Base-by-base conservation (phyloP, 2,797 vertebrate species). In the Atherinosoma microstoma region DNA sequence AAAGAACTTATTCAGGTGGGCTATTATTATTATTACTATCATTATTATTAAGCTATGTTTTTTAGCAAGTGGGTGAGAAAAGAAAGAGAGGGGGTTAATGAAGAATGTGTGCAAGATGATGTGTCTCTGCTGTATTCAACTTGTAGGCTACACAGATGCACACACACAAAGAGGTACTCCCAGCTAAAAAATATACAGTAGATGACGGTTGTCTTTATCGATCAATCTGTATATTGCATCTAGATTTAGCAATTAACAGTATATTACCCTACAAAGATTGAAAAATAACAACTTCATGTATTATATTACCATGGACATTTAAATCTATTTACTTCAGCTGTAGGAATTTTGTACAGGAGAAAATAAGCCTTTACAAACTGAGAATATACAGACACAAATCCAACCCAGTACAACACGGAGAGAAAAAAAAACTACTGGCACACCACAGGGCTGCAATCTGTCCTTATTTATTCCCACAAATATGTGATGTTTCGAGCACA, bases 11-110 rank as follows among this genome's bases (percentile, higher is more conserved):
- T 76, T 84, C 62, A 64, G 59, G 32, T 71, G 67, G 54, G 30
- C 78, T 70, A 73, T 77, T 75, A 64, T 56, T 73, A 74, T 77
- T 76, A 64, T 58, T 40, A 27, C 24, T 40, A 40, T 40, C 13
- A 40, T 40, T 40, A 40, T 40, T 40, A 10, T 27, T 27, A 27
- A 27, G 62, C 45, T 69, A 5, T 22, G 42, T 60, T 81, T 76
- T 82, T 64, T 67, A 35, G 42, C 27, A 75, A 35, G 49, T 53
- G 75, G 58, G 64, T 53, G 66, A 64, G 76, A 64, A 70, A 47
- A 73, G 29, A 84, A 72, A 73, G 18, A 11, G 47, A 64, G 58
- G 29, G 27, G 67, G 58, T 49, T 29, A 58, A 58, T 64, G 16
- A 71, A 45, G 36, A n/a, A 22, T 10, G 27, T 34, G 45, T 61